Percentiles rank a stretch among this genome's conserved stretches.
phyloP scores from a whole-genome alignment of 2,113 vertebrate species.

The Corythaeola cristata region DNA sequence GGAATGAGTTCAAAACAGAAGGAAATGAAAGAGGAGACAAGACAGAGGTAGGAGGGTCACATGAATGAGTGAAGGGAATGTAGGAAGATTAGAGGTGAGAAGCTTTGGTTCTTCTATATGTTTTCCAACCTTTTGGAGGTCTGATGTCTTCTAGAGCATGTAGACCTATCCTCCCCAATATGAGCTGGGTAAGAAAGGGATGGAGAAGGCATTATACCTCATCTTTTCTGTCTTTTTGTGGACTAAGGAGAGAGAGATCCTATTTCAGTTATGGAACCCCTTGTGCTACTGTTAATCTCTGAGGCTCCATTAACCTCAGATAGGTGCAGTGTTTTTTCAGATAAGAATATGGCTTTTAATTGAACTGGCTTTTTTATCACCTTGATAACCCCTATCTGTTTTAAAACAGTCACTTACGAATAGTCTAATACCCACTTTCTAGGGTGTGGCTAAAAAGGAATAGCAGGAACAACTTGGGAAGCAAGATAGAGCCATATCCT shows the following conservation, averaged over 20 bases:
- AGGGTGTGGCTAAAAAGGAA: background rate
- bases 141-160: background rate
- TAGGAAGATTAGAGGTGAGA: background rate
- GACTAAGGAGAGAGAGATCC: background rate
- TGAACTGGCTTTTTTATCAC: background rate
- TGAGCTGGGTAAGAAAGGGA: background rate
- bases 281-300: background rate
- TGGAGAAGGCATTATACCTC: background rate
- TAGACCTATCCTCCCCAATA: background rate
- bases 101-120: background rate
- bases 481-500: background rate
- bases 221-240: background rate
- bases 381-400: background rate
- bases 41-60: background rate
- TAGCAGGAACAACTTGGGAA: background rate
- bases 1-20: background rate
- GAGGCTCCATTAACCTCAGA: background rate
- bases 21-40: background rate
- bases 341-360: background rate
- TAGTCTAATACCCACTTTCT: background rate
- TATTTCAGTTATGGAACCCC: background rate
- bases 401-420: background rate
- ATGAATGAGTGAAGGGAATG: background rate
- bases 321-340: background rate
- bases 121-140: background rate